phyloP scores from a whole-genome alignment of 2,888 invertebrate genomes.

The Harpalus rubripes region DNA sequence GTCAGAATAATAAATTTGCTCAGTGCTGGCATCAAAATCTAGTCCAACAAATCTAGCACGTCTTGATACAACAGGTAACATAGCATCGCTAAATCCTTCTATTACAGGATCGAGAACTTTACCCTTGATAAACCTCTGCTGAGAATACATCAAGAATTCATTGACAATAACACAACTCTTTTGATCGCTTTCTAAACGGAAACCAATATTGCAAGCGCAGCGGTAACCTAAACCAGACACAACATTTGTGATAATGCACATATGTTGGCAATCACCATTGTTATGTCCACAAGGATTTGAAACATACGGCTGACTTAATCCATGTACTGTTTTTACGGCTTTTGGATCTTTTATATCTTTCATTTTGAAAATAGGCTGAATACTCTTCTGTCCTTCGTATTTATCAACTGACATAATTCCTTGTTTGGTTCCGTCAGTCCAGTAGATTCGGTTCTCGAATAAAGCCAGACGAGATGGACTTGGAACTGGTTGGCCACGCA shows the following conservation, averaged over 20 bases:
- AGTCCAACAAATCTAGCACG: constrained; percentile 96
- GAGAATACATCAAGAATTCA: constrained; percentile 96
- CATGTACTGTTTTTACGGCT: constrained; percentile 90
- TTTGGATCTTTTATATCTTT: constrained; percentile 90
- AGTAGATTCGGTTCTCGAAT: constrained; percentile 92
- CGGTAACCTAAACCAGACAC: constrained; percentile 88
- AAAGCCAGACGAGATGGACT: constrained; percentile 90
- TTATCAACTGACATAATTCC: constrained; percentile 93
- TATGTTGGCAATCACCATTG: constrained; percentile 94
- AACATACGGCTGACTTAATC: constrained; percentile 86
- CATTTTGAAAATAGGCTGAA: constrained; percentile 89
- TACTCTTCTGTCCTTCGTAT: constrained; percentile 88
- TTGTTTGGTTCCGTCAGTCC: constrained; percentile 95
- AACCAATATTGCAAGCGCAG: constrained; percentile 95
- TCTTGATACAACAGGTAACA: constrained; percentile 94
- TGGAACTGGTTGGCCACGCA: constrained; percentile 91
- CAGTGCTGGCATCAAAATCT: constrained; percentile 94
- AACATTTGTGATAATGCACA: constrained; percentile 93
- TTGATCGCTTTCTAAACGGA: constrained; percentile 85
- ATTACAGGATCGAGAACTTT: constrained; percentile 92
- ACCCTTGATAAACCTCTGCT: constrained; percentile 97
- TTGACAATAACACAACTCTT: constrained; percentile 89
- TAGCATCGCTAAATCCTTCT: constrained; percentile 96
- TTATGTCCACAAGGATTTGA: constrained; percentile 92
- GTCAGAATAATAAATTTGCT: constrained; percentile 98